phyloP scores from a whole-genome alignment of 2,888 invertebrate genomes.

The Coelogynopora nodosa region DNA sequence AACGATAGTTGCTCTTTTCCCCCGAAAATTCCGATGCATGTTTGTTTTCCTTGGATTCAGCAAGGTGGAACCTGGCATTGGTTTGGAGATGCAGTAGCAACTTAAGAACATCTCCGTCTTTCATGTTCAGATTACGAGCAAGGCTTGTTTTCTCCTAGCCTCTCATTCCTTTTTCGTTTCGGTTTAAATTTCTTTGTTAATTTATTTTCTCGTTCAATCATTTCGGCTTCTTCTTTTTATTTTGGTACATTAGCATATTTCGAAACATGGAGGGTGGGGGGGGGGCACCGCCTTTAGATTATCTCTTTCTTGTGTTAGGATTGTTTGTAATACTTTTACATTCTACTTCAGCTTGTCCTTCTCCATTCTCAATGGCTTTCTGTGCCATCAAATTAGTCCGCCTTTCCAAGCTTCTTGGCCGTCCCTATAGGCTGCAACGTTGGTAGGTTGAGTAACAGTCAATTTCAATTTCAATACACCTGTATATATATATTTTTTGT shows the following conservation, averaged over 20 bases:
- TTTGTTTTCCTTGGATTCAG: conserved; percentile 5
- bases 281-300: neutral
- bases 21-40: conserved; percentile 2
- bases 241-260: neutral
- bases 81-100: neutral
- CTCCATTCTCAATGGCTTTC: conserved; percentile 9
- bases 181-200: conserved; percentile 23
- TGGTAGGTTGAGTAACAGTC: conserved; percentile 10
- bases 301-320: conserved; percentile 10
- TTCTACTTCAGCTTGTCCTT: conserved; percentile 4
- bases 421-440: conserved; percentile 2
- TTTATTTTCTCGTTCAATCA: neutral
- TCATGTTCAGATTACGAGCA: conserved; percentile 1
- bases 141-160: conserved; percentile 1
- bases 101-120: conserved; percentile 25
- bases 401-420: conserved; percentile 16
- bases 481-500: neutral
- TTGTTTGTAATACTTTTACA: conserved; percentile 17
- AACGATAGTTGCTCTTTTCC: neutral
- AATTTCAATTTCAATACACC: neutral
- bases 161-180: neutral
- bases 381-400: conserved; percentile 9
- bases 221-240: neutral
- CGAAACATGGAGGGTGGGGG: neutral
- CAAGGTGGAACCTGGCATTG: conserved; percentile 25